Conservation (phyloP, 1,140 invertebrate genomes). For the Laupala kohalensis region DNA sequence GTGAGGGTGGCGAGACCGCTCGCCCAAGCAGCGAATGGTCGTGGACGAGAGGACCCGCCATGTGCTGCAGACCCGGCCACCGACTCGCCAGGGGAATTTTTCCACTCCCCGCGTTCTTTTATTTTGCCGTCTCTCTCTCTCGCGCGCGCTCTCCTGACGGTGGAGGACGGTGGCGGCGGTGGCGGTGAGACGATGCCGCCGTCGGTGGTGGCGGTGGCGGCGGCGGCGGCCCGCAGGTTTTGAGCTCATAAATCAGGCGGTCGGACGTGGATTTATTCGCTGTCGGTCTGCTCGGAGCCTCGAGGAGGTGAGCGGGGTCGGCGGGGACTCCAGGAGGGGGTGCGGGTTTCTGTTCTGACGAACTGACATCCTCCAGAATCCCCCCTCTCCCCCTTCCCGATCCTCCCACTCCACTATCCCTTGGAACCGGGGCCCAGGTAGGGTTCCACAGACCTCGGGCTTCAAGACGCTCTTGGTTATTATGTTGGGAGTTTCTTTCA, state of each 20-base stretch:
- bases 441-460: background rate
- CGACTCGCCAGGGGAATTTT: background rate
- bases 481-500: background rate
- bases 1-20: too few species aligned
- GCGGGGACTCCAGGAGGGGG: too few species aligned
- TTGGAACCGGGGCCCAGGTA: background rate
- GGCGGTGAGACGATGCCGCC: too few species aligned
- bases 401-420: too few species aligned
- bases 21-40: too few species aligned
- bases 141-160: background rate
- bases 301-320: background rate
- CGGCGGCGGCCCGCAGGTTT: background rate
- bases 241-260: background rate
- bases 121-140: background rate
- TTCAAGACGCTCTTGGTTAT: background rate
- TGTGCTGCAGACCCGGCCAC: background rate
- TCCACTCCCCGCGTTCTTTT: background rate
- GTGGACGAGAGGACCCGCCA: too few species aligned
- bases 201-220: too few species aligned
- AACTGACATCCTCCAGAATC: background rate
- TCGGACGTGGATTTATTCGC: background rate
- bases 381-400: background rate
- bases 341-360: background rate
- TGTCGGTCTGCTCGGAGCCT: background rate
- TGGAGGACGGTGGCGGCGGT: too few species aligned